Conservation (phyloP, 2,113 vertebrate species). For the Labrus mixtus region DNA sequence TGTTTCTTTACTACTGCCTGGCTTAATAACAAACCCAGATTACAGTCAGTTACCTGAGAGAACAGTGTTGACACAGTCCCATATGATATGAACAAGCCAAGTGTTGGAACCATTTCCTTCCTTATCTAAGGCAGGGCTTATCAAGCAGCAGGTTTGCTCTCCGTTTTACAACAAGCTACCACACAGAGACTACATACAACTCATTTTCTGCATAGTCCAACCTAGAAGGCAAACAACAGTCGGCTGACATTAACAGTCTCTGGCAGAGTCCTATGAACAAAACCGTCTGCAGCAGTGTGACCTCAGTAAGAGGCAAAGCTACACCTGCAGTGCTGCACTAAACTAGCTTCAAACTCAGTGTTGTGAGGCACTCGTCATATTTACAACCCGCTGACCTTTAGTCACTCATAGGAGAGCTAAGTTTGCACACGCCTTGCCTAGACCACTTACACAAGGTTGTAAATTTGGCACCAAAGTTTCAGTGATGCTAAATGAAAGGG, state of each 20-base stretch:
- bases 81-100: constrained; percentile 43
- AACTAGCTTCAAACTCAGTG: constrained; percentile 46
- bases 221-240: constrained; percentile 74
- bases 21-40: constrained; percentile 53
- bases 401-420: constrained; percentile 26
- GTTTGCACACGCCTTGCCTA: constrained; percentile 30
- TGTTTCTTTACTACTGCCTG: constrained; percentile 6
- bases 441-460: constrained; percentile 29
- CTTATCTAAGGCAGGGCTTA: constrained; percentile 63
- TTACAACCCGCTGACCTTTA: constrained; percentile 63
- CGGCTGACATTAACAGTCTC: constrained; percentile 68
- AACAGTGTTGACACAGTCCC: constrained; percentile 55
- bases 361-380: constrained; percentile 58
- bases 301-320: constrained; percentile 52
- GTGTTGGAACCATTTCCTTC: constrained; percentile 11
- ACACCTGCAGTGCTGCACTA: constrained; percentile 43
- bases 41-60: constrained; percentile 79
- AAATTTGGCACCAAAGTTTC: constrained; percentile 51
- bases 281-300: constrained; percentile 53
- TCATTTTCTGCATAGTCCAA: constrained; percentile 72
- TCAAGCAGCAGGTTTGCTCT: constrained; percentile 47
- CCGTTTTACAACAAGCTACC: constrained; percentile 31
- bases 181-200: constrained; percentile 11
- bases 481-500: constrained; percentile 27
- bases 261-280: constrained; percentile 26